These are phyloP conservation scores for Lycophotia porphyrea DNA, from an alignment of 2,888 invertebrate genomes.

Conservation along the genomic window DNA sequence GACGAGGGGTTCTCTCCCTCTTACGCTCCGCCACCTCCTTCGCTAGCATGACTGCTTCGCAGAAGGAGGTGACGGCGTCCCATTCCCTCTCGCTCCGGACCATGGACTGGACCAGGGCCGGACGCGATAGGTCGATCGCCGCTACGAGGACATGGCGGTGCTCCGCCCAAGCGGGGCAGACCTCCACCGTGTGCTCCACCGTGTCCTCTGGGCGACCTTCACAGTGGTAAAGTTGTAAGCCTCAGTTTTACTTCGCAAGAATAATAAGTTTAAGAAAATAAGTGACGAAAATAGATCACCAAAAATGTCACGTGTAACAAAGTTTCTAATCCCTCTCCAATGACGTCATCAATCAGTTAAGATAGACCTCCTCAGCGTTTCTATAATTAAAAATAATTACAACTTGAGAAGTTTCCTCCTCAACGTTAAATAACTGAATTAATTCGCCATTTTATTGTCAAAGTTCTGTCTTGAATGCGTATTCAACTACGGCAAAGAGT, in stretches of 20 bases:
- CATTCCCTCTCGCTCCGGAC: too few species aligned
- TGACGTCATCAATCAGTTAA: conserved; percentile 19
- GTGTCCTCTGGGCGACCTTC: too few species aligned
- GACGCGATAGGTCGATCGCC: too few species aligned
- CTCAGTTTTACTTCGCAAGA: neutral
- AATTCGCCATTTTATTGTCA: conserved; percentile 61
- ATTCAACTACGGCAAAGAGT: conserved; percentile 42
- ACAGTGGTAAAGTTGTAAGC: too few species aligned
- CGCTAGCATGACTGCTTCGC: too few species aligned
- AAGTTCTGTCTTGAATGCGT: conserved; percentile 61
- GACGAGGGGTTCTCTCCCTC: too few species aligned
- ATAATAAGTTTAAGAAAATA: neutral
- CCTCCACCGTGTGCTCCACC: too few species aligned
- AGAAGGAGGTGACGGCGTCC: too few species aligned
- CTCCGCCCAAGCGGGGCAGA: too few species aligned
- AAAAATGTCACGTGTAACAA: conserved; percentile 8
- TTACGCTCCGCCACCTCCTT: too few species aligned
- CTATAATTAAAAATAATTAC: conserved; percentile 54
- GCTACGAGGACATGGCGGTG: too few species aligned
- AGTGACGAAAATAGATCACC: neutral
- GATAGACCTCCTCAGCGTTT: neutral
- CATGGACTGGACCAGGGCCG: too few species aligned
- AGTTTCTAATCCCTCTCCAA: neutral
- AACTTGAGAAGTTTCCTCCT: conserved; percentile 42
- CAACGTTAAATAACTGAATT: conserved; percentile 62